These are phyloP conservation scores for Kradibia gibbosae DNA, from an alignment of 1,140 invertebrate species.

Conservation along the genomic window DNA sequence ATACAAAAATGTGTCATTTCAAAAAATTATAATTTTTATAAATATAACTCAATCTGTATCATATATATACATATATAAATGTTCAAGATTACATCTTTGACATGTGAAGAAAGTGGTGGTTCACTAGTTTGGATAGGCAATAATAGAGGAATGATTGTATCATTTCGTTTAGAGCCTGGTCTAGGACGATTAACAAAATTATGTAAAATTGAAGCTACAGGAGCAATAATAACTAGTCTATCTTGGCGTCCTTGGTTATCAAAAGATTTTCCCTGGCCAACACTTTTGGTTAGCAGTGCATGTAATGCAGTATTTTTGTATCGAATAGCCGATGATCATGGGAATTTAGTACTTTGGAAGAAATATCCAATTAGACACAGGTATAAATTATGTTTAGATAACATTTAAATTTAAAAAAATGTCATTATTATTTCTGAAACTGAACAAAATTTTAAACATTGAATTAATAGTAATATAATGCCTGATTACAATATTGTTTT, in stretches of 20 bases:
- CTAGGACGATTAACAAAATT: slow-evolving; percentile 83
- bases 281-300: slow-evolving; percentile 84
- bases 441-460: too few relatives aligned
- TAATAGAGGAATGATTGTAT: slow-evolving; percentile 78
- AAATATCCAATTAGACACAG: slow-evolving; percentile 74
- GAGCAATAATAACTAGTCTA: slow-evolving; percentile 82
- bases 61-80: slow-evolving; percentile 16
- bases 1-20: background rate
- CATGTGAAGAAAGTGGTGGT: slow-evolving; percentile 83
- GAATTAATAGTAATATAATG: too few relatives aligned
- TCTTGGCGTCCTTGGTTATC: slow-evolving; percentile 88
- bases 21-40: background rate
- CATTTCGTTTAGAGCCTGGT: slow-evolving; percentile 75
- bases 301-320: slow-evolving; percentile 82
- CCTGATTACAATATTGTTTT: too few relatives aligned
- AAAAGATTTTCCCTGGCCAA: slow-evolving; percentile 82
- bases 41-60: background rate
- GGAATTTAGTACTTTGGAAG: slow-evolving; percentile 63
- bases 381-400: slow-evolving; percentile 53
- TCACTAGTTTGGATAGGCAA: slow-evolving; percentile 86
- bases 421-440: too few relatives aligned
- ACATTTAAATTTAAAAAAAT: too few relatives aligned
- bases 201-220: slow-evolving; percentile 76
- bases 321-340: slow-evolving; percentile 63
- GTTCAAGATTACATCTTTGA: slow-evolving; percentile 75